Conservation (phyloP, 2,888 invertebrate species). For the Megamerina dolium region DNA sequence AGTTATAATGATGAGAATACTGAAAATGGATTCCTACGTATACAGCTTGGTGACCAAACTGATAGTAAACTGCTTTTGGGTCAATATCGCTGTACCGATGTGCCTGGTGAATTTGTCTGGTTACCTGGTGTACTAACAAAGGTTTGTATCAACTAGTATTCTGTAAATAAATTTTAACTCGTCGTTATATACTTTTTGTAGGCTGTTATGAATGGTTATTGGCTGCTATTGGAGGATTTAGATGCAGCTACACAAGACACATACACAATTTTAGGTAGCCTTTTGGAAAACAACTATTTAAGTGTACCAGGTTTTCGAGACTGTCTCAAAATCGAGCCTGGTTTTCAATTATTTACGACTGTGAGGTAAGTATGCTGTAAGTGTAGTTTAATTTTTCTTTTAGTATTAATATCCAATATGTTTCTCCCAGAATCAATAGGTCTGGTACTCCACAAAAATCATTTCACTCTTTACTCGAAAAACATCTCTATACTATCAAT, state of each 20-base stretch:
- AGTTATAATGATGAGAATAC: conserved; percentile 8
- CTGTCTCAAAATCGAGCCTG: conserved; percentile 69
- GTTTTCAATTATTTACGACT: conserved; percentile 90
- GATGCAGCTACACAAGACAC: conserved; percentile 93
- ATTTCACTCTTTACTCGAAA: conserved; percentile 67
- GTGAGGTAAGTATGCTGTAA: conserved; percentile 55
- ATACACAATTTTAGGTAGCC: conserved; percentile 74
- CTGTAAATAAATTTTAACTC: background rate
- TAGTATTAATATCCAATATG: background rate
- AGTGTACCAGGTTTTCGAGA: conserved; percentile 87
- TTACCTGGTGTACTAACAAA: conserved; percentile 88
- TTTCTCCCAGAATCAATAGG: conserved; percentile 39
- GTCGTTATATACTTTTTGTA: conserved; percentile 12
- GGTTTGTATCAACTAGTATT: conserved; percentile 47
- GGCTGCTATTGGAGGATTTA: conserved; percentile 93
- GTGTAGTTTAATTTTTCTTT: background rate
- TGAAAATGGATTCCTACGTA: conserved; percentile 61
- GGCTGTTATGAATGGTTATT: conserved; percentile 78
- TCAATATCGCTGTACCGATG: conserved; percentile 75
- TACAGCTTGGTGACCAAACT: conserved; percentile 95
- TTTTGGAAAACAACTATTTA: conserved; percentile 76
- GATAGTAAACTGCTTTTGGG: conserved; percentile 94
- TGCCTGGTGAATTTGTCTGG: conserved; percentile 98
- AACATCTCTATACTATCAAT: conserved; percentile 74
- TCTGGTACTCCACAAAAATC: conserved; percentile 52